A percentile compares a stretch with the other conserved stretches of the same genome.
phyloP scores from a whole-genome alignment of 2,797 vertebrate genomes.

The Megaceryle alcyon region DNA sequence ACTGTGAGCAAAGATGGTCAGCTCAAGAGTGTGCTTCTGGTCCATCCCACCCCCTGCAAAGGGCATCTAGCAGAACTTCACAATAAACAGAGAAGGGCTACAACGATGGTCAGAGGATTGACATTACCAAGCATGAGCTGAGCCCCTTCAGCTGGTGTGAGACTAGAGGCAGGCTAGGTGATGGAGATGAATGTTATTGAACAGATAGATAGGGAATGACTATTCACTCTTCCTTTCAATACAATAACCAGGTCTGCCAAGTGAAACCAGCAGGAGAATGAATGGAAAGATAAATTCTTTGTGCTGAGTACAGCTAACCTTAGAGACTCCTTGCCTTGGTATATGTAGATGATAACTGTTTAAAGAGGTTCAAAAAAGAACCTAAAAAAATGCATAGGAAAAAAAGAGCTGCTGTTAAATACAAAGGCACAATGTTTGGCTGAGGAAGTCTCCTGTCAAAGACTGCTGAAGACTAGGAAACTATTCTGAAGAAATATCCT shows the following conservation, averaged over 20 bases:
- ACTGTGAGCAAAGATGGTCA: not conserved
- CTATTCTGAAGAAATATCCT: not conserved
- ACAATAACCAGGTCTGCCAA: not conserved
- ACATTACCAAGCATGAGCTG: not conserved
- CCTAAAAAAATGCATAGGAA: not conserved
- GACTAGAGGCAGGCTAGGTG: not conserved
- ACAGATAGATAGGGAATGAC: not conserved
- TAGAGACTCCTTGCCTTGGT: not conserved
- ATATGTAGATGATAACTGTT: not conserved
- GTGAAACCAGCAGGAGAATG: constrained; percentile 1
- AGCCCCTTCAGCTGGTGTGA: not conserved
- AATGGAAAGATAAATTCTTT: not conserved
- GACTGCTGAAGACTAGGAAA: not conserved
- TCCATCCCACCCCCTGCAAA: not conserved
- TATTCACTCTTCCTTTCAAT: not conserved
- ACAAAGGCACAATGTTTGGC: not conserved
- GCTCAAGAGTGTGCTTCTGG: not conserved
- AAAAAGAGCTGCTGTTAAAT: not conserved
- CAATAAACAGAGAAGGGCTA: not conserved
- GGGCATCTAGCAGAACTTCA: not conserved
- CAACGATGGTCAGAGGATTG: not conserved
- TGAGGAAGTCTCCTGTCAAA: not conserved
- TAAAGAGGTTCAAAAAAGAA: not conserved
- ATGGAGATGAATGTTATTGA: not conserved
- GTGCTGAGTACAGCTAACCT: not conserved